Evolutionary conservation across 2,113 vertebrate species (phyloP).

Genomic region (Nibea coibor): DNA sequence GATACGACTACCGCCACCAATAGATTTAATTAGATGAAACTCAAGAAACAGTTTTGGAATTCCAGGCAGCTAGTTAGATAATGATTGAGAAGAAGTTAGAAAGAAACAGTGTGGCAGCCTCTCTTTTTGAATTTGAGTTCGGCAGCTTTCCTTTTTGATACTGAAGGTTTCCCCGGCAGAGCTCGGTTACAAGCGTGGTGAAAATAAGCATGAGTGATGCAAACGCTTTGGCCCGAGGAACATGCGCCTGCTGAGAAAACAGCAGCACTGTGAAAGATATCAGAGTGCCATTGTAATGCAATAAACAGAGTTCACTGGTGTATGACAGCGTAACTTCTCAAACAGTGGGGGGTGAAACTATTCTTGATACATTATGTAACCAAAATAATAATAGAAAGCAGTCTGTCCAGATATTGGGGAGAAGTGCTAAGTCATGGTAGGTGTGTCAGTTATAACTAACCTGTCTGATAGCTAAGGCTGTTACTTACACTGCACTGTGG

Average conservation of each 20-base stretch:
- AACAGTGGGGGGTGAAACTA: not conserved
- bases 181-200: not conserved
- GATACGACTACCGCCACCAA: not conserved
- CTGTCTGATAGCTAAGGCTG: no score
- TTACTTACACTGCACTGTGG: no score
- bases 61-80: not conserved
- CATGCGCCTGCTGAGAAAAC: conserved; percentile 17
- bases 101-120: not conserved
- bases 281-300: conserved; percentile 36
- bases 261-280: conserved; percentile 41
- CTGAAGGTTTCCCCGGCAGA: conserved; percentile 2
- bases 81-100: not conserved
- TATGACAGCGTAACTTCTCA: conserved; percentile 6
- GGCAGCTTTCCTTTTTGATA: conserved; percentile 10
- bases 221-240: conserved; percentile 16
- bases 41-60: not conserved
- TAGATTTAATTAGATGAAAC: not conserved
- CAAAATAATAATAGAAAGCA: conserved; percentile 1
- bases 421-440: not conserved
- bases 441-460: not conserved
- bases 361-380: conserved; percentile 11
- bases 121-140: not conserved
- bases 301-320: conserved; percentile 23
- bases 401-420: conserved; percentile 3
- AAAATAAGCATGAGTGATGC: not conserved